Conservation (phyloP, 2,888 invertebrate species). For the Chromoteleia sp. region DNA sequence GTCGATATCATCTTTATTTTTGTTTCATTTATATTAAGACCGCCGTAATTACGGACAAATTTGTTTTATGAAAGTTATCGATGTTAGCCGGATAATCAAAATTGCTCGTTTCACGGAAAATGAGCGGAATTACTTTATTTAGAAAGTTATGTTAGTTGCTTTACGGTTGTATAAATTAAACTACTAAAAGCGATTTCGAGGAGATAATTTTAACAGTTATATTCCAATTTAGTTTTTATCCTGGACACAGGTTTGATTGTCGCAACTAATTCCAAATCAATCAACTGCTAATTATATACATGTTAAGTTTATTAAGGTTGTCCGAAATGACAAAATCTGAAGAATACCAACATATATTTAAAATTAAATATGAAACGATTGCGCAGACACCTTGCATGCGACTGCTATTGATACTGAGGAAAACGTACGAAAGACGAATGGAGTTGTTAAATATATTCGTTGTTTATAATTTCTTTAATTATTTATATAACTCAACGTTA, state of each 20-base stretch:
- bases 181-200: constrained; percentile 1
- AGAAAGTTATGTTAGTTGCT: background rate
- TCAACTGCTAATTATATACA: constrained; percentile 1
- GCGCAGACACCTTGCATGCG: no score
- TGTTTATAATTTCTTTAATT: no score
- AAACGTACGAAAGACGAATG: no score
- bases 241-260: background rate
- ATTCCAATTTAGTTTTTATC: background rate
- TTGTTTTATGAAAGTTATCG: constrained; percentile 6
- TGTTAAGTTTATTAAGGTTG: no score
- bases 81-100: background rate
- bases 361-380: no score
- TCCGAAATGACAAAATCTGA: background rate
- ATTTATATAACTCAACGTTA: no score
- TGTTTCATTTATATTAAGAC: constrained; percentile 18
- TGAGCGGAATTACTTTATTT: background rate
- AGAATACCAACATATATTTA: no score
- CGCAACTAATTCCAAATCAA: background rate
- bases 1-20: constrained; percentile 31
- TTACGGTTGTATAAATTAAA: constrained; percentile 1
- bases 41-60: background rate
- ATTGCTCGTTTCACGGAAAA: background rate
- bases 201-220: background rate
- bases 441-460: no score
- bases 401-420: no score